Percentiles rank a stretch among this genome's conserved stretches.
Conservation (phyloP, 2,888 invertebrate genomes). For the Metalampra italica region DNA sequence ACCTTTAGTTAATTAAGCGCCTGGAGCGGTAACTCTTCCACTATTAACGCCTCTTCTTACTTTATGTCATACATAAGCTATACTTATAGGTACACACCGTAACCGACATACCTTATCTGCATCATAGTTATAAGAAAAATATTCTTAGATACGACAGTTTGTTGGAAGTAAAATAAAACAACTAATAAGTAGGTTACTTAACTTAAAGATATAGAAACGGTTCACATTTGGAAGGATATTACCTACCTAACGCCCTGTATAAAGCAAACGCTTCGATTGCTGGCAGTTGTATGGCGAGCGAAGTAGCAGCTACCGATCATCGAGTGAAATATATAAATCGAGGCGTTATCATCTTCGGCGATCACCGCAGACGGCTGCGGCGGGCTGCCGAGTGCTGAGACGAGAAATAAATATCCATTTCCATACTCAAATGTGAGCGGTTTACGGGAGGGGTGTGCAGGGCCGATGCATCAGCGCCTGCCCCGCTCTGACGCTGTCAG, state of each 20-base stretch:
- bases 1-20: too few relatives aligned
- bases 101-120: too few relatives aligned
- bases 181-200: too few relatives aligned
- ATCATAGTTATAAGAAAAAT: too few relatives aligned
- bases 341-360: constrained; percentile 69
- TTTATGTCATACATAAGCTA: too few relatives aligned
- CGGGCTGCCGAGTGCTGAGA: constrained; percentile 39
- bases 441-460: constrained; percentile 26
- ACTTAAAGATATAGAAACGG: too few relatives aligned
- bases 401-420: constrained; percentile 74
- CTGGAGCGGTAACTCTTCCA: too few relatives aligned
- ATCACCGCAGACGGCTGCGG: constrained; percentile 61
- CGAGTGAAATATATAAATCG: constrained; percentile 75
- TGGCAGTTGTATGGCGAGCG: constrained; percentile 63
- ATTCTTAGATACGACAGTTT: too few relatives aligned
- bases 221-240: too few relatives aligned
- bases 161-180: too few relatives aligned
- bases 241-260: constrained; percentile 38
- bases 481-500: constrained; percentile 22
- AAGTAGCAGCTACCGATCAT: constrained; percentile 69
- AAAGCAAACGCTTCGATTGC: constrained; percentile 32
- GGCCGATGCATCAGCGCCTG: constrained; percentile 24
- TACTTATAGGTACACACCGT: too few relatives aligned
- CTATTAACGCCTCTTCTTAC: too few relatives aligned
- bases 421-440: constrained; percentile 67